phyloP scores from a whole-genome alignment of 2,797 vertebrate genomes.

The Paramormyrops hopkinsi region DNA sequence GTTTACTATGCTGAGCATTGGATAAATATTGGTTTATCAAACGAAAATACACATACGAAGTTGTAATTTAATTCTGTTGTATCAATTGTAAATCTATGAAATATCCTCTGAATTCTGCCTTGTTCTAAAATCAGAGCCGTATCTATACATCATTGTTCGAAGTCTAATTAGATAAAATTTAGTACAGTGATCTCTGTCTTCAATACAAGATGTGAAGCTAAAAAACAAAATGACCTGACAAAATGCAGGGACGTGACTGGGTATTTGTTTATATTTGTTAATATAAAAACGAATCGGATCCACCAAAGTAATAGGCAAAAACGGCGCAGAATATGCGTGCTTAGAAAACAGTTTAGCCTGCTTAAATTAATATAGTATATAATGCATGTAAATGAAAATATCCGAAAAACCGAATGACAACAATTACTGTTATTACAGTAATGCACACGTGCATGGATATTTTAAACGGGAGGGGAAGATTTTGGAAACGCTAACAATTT shows the following conservation, averaged over 20 bases:
- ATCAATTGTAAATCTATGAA: not conserved
- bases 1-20: not conserved
- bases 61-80: not conserved
- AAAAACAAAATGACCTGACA: not conserved
- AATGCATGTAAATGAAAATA: not conserved
- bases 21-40: not conserved
- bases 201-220: not conserved
- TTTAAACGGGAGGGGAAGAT: not conserved
- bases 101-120: not conserved
- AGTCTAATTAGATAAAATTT: not conserved
- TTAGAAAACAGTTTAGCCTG: not conserved
- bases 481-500: constrained; percentile 12
- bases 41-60: not conserved
- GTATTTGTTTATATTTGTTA: not conserved
- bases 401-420: not conserved
- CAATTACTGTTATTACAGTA: not conserved
- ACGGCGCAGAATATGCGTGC: not conserved
- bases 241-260: not conserved
- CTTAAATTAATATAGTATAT: not conserved
- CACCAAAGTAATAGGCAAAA: not conserved
- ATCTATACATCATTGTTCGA: not conserved
- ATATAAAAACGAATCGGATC: not conserved
- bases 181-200: not conserved
- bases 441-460: not conserved
- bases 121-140: not conserved